A percentile compares a stretch with the other conserved stretches of the same genome.
phyloP scores from a whole-genome alignment of 2,888 invertebrate species.

The Dicyrtomina minuta region DNA sequence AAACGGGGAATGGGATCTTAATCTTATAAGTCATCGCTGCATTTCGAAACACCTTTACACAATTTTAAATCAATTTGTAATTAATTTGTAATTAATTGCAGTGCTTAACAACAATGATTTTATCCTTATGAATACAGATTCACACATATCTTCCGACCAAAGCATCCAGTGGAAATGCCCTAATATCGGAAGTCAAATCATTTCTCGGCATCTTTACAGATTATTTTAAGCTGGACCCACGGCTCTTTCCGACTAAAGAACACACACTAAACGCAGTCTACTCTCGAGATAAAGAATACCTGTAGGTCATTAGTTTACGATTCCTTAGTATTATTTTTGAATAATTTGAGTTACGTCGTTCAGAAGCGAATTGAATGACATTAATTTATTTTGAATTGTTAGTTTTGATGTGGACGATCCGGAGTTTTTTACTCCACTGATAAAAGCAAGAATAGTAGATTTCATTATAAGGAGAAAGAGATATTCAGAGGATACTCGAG shows the following conservation, averaged over 20 bases:
- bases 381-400: constrained; percentile 13
- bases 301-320: constrained; percentile 65
- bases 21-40: no score
- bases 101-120: background rate
- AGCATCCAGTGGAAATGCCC: constrained; percentile 5
- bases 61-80: no score
- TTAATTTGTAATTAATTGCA: no score
- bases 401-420: constrained; percentile 63
- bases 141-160: background rate
- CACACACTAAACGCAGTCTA: constrained; percentile 85
- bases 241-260: constrained; percentile 72
- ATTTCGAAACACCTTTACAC: no score
- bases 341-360: constrained; percentile 30
- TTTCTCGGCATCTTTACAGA: constrained; percentile 64
- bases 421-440: constrained; percentile 82
- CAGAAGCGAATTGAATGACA: background rate
- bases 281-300: constrained; percentile 85
- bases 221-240: constrained; percentile 68
- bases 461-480: constrained; percentile 86
- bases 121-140: background rate
- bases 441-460: constrained; percentile 84
- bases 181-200: constrained; percentile 52
- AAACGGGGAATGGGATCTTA: no score
- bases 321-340: constrained; percentile 12
- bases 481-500: constrained; percentile 66